phyloP scores from a whole-genome alignment of 2,797 vertebrate genomes.

The Micropoecilia bifurca region DNA sequence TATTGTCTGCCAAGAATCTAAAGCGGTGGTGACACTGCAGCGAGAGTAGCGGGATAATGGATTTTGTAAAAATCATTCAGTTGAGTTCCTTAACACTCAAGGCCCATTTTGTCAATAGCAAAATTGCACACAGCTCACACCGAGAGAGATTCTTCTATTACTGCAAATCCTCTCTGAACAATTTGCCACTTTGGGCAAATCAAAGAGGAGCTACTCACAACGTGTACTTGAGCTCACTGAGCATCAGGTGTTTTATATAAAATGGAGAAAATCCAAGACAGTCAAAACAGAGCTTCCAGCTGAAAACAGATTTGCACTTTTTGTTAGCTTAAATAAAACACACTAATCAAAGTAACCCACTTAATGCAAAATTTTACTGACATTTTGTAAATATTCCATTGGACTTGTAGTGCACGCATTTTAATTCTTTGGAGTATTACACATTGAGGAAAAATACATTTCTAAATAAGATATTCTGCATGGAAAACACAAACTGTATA shows the following conservation, averaged over 20 bases:
- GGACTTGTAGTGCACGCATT: not conserved
- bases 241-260: conserved; percentile 66
- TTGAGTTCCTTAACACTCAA: conserved; percentile 62
- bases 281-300: conserved; percentile 53
- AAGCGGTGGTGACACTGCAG: conserved; percentile 23
- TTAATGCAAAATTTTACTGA: not conserved
- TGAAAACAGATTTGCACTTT: conserved; percentile 37
- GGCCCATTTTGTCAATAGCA: conserved; percentile 70
- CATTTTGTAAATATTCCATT: not conserved
- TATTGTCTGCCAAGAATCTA: conserved; percentile 26
- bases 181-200: conserved; percentile 75
- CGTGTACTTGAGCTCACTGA: conserved; percentile 67
- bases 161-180: conserved; percentile 73
- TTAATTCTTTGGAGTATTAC: not conserved
- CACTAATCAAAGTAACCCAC: too few species aligned
- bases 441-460: not conserved
- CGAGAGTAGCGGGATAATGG: conserved; percentile 40
- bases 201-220: conserved; percentile 76
- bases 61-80: conserved; percentile 62
- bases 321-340: conserved; percentile 11
- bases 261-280: conserved; percentile 63
- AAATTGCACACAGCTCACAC: conserved; percentile 59
- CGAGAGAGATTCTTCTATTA: conserved; percentile 71
- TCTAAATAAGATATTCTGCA: not conserved
- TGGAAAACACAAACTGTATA: not conserved